Percentiles rank a stretch among this genome's conserved stretches.
These are phyloP conservation scores for Coecobrya sp. DNA, from an alignment of 2,888 invertebrate genomes.

Conservation along the genomic window DNA sequence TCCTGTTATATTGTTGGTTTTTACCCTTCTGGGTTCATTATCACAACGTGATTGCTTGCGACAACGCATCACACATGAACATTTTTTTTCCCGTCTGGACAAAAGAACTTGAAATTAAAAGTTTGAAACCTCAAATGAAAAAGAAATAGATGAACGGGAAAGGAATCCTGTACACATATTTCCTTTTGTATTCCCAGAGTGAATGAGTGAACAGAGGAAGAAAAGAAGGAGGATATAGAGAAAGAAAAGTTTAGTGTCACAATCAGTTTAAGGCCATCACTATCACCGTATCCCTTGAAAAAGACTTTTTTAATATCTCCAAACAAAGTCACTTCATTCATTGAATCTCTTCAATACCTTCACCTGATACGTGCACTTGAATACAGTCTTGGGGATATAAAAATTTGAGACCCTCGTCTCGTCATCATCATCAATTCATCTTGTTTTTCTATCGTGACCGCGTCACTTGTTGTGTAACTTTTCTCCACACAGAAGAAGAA, in stretches of 20 bases:
- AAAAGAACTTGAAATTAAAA: slow-evolving; percentile 45
- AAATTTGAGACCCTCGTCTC: slow-evolving; percentile 40
- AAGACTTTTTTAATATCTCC: slow-evolving; percentile 24
- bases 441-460: neutral
- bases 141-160: neutral
- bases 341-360: slow-evolving; percentile 8
- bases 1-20: slow-evolving; percentile 16
- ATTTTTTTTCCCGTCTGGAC: slow-evolving; percentile 40
- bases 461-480: neutral
- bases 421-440: slow-evolving; percentile 38
- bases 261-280: slow-evolving; percentile 13
- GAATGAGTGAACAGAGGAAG: neutral
- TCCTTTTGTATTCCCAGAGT: neutral
- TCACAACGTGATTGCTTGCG: slow-evolving; percentile 42
- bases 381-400: slow-evolving; percentile 70
- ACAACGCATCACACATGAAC: slow-evolving; percentile 33
- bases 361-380: slow-evolving; percentile 76
- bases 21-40: slow-evolving; percentile 70
- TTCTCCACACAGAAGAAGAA: neutral
- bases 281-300: neutral
- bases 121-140: slow-evolving; percentile 27
- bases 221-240: slow-evolving; percentile 9
- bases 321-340: slow-evolving; percentile 24
- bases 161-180: slow-evolving; percentile 23
- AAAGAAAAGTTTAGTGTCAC: slow-evolving; percentile 43